phyloP scores from a whole-genome alignment of 2,797 vertebrate genomes.

The Paramormyrops hopkinsi region DNA sequence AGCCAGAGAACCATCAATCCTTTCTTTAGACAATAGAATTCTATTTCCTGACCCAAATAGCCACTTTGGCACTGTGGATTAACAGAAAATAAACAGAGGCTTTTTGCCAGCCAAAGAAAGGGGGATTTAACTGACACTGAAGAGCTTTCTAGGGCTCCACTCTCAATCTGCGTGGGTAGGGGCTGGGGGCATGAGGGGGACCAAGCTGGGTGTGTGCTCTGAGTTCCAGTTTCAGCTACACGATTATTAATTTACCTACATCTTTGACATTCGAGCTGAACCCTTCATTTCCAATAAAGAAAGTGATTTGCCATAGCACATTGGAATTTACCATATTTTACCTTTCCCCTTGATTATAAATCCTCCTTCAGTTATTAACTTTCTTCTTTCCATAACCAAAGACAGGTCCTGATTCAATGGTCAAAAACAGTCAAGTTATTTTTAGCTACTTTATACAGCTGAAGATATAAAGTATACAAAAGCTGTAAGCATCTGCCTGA shows the following conservation, averaged over 20 bases:
- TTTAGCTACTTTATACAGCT: background rate
- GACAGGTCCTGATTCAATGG: background rate
- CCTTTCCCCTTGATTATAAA: background rate
- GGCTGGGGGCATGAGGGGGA: background rate
- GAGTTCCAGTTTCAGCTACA: background rate
- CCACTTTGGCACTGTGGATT: constrained; percentile 21
- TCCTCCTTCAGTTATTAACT: background rate
- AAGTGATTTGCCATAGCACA: background rate
- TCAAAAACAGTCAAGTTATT: background rate
- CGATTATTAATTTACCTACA: background rate
- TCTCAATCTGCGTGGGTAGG: constrained; percentile 4
- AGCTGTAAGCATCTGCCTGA: background rate
- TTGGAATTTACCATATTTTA: background rate
- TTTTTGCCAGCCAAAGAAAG: constrained; percentile 22
- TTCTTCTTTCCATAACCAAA: background rate
- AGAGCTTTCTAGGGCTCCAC: constrained; percentile 2
- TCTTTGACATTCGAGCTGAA: background rate
- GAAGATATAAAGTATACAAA: background rate
- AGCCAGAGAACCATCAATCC: constrained; percentile 16
- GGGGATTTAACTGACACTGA: constrained; percentile 16
- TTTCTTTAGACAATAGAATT: constrained; percentile 22
- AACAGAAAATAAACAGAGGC: constrained; percentile 21
- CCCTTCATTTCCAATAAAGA: background rate
- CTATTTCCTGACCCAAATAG: constrained; percentile 27
- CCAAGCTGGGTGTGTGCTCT: background rate